Base-by-base conservation (phyloP, 2,888 invertebrate genomes). In the Trachelus iudaicus region DNA sequence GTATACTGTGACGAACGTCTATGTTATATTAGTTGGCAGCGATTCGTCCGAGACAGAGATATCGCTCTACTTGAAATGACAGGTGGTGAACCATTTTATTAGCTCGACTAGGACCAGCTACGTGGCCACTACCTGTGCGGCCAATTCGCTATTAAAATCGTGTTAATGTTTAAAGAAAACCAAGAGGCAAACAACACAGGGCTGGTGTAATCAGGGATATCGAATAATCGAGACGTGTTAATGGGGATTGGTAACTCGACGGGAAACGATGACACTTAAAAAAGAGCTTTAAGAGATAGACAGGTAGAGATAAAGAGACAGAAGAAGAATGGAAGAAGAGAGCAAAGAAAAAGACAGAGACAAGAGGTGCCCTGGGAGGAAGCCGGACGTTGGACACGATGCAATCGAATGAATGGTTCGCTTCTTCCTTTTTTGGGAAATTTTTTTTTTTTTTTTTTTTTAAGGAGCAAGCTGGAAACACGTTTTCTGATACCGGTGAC, bases 121-220 rank as follows among this genome's bases (percentile, higher is more conserved):
- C 37, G 13, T 37, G 37, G 37, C 37, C 37, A 37, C 37, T 15
- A 13, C 4, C 37, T 37, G 37, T 37, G 37, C 37, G 13, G 13
- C 37, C 13, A 15, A 37, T 37, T 13, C 37, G 37, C n/a, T 31
- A 69, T 69, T n/a, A 34, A 86, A 82, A 75, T 82, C 82, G 81
- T 89, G 89, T 89, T 88, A 88, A 89, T 88, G 81, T 85, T 85
- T 56, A 84, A 85, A 89, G 89, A 90, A 90, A 90, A 90, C 90
- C 90, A 90, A 90, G 90, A 90, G 90, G 90, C 88, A 89, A 88
- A 90, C 86, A 90, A 89, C 89, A 87, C 88, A 86, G 87, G 85
- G 69, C 34, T 37, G 3, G 35, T 4, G 40, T 75, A 76, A 37
- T 35, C 34, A 71, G 40, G 69, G 56, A 69, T 15, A 33, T 76